phyloP scores from a whole-genome alignment of 2,888 invertebrate genomes.

The Maniola hyperantus region DNA sequence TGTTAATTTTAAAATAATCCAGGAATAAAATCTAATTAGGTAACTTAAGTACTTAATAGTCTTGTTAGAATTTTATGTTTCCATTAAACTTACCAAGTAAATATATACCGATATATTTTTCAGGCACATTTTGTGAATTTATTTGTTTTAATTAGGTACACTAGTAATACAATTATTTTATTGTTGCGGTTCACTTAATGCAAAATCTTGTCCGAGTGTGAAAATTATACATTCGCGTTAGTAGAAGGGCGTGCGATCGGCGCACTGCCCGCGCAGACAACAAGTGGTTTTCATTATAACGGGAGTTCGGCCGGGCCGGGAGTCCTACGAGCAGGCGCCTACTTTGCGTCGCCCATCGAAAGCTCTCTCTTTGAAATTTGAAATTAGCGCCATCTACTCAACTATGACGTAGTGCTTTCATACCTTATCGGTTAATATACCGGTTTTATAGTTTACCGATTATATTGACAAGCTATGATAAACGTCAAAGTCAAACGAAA shows the following conservation, averaged over 20 bases:
- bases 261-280: conserved; percentile 79
- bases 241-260: conserved; percentile 78
- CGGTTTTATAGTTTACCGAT: conserved; percentile 47
- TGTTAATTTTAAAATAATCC: no score
- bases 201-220: conserved; percentile 68
- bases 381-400: conserved; percentile 64
- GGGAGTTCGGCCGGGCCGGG: conserved; percentile 71
- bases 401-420: conserved; percentile 26
- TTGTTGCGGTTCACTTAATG: conserved; percentile 60
- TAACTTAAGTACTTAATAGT: no score
- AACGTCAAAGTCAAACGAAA: conserved; percentile 20
- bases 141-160: conserved; percentile 50
- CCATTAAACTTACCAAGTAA: conserved; percentile 62
- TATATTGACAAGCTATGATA: conserved; percentile 31
- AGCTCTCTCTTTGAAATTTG: conserved; percentile 50
- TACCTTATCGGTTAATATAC: conserved; percentile 24
- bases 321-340: conserved; percentile 61
- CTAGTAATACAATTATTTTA: conserved; percentile 50
- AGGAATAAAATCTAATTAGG: no score
- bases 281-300: conserved; percentile 78
- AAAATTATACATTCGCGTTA: conserved; percentile 77
- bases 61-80: conserved; percentile 15
- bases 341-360: conserved; percentile 51
- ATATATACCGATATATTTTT: conserved; percentile 61
- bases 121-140: conserved; percentile 62